Percentiles rank a stretch among this genome's conserved stretches.
These are phyloP conservation scores for Rhombomys opimus DNA, from an alignment of 2,113 vertebrate genomes.

Conservation along the genomic window DNA sequence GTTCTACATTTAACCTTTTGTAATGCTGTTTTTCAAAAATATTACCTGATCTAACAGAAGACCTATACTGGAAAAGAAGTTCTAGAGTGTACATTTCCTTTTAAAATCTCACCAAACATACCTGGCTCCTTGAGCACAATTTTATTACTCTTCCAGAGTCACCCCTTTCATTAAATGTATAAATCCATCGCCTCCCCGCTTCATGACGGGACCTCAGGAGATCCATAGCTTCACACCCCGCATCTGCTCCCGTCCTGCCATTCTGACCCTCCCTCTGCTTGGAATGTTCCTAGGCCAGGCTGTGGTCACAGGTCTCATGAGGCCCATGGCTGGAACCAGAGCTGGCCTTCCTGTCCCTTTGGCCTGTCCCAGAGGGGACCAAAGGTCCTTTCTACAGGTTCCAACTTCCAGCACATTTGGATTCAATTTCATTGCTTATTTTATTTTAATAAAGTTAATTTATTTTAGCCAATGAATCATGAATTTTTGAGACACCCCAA, in stretches of 20 bases:
- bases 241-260: not conserved
- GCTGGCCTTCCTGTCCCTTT: not conserved
- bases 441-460: constrained; percentile 42
- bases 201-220: not conserved
- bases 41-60: constrained; percentile 94
- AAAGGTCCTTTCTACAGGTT: not conserved
- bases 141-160: constrained; percentile 42
- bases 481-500: not conserved
- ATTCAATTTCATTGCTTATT: constrained; percentile 19
- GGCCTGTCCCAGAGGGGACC: not conserved
- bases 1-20: constrained; percentile 98
- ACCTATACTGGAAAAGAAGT: constrained; percentile 87
- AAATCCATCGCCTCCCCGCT: not conserved
- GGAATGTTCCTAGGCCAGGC: not conserved
- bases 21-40: constrained; percentile 96
- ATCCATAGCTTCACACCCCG: not conserved
- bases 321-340: not conserved
- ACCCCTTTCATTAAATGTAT: constrained; percentile 61
- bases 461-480: constrained; percentile 32
- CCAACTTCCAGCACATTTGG: not conserved
- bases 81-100: constrained; percentile 69
- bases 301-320: not conserved
- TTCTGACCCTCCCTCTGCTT: not conserved
- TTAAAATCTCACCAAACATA: constrained; percentile 31
- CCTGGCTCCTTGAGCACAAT: constrained; percentile 37